These are phyloP conservation scores for Hemicentrotus pulcherrimus DNA, from an alignment of 35 echinoderm and acorn worm genomes.

Conservation along the genomic window DNA sequence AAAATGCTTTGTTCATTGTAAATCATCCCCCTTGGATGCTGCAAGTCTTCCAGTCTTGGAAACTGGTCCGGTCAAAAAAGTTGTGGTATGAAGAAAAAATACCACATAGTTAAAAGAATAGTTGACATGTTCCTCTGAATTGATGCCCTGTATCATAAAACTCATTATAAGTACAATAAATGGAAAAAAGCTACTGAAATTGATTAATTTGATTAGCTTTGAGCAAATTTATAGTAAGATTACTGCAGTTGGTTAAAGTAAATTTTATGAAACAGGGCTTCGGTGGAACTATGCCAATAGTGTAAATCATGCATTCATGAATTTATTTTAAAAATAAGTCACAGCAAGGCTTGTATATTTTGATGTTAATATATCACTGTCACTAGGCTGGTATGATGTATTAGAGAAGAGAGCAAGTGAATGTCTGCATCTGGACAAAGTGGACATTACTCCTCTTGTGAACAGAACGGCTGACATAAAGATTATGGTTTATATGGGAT, in stretches of 20 bases:
- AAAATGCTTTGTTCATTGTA: background rate
- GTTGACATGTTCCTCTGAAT: background rate
- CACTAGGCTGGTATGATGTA: no score
- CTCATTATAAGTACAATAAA: background rate
- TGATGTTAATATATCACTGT: no score
- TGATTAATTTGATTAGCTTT: background rate
- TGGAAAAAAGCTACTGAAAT: background rate
- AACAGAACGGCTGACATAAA: no score
- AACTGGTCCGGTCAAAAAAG: no score
- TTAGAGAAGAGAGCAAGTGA: no score
- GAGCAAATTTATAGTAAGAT: background rate
- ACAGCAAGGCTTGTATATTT: no score
- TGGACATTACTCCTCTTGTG: no score
- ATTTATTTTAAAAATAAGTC: background rate
- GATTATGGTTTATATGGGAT: no score
- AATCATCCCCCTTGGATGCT: background rate
- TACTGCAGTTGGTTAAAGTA: background rate
- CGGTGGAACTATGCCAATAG: background rate
- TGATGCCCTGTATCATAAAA: background rate
- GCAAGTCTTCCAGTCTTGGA: background rate
- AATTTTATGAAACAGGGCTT: background rate
- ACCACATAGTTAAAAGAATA: background rate
- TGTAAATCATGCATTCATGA: background rate
- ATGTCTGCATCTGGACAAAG: no score
- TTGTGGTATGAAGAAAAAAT: background rate